Conservation (phyloP, 2,113 vertebrate genomes). For the Trichechus manatus region DNA sequence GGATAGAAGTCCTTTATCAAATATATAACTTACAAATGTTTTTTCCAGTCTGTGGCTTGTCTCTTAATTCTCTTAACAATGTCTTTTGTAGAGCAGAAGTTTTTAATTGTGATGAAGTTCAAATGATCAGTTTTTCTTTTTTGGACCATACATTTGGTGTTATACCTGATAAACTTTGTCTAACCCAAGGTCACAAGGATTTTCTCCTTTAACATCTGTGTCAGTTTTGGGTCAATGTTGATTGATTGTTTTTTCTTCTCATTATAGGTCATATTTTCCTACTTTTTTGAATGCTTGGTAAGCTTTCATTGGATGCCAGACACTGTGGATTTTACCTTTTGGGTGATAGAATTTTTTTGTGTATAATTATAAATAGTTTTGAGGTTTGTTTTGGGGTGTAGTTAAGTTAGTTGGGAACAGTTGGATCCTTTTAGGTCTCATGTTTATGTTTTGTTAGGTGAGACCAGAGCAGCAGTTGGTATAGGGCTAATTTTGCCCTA, state of each 20-base stretch:
- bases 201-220: neutral
- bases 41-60: neutral
- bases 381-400: neutral
- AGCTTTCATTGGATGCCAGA: neutral
- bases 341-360: neutral
- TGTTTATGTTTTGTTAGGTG: neutral
- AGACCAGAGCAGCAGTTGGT: neutral
- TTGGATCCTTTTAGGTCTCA: neutral
- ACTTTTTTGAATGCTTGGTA: neutral
- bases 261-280: neutral
- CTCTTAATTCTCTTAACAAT: neutral
- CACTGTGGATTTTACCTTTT: neutral
- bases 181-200: neutral
- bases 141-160: neutral
- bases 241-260: neutral
- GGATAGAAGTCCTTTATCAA: neutral
- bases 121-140: neutral
- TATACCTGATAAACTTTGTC: too few species aligned
- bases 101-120: neutral
- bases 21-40: neutral
- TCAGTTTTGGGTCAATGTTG: neutral
- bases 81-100: neutral
- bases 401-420: neutral
- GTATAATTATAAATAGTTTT: neutral
- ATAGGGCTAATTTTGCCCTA: neutral